These are phyloP conservation scores for Crotalus helleri DNA, from an alignment of 2,113 vertebrate genomes.

Conservation along the genomic window DNA sequence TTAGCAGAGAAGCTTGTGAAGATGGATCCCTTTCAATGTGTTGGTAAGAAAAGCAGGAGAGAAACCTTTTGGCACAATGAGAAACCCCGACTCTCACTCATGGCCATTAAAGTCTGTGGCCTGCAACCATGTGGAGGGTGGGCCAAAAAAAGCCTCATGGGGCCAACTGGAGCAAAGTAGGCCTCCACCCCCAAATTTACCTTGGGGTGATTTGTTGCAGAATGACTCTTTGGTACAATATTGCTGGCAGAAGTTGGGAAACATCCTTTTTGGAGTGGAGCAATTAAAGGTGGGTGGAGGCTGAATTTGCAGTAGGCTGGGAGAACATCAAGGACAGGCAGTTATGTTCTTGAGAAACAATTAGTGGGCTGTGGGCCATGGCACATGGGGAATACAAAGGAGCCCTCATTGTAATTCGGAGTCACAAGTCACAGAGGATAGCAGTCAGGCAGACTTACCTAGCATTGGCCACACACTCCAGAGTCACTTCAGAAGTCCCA, in stretches of 20 bases:
- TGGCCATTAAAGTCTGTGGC: not conserved
- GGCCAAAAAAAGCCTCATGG: not conserved
- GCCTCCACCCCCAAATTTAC: not conserved
- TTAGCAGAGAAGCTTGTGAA: accelerated
- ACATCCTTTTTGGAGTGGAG: not conserved
- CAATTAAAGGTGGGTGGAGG: not conserved
- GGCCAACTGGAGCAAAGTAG: not conserved
- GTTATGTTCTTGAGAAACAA: not conserved
- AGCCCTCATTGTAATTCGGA: not conserved
- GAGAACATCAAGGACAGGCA: not conserved
- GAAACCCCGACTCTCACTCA: not conserved
- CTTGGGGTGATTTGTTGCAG: not conserved
- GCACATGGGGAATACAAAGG: not conserved
- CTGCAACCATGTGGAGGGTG: not conserved
- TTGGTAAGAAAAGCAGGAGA: not conserved
- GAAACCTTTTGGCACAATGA: not conserved
- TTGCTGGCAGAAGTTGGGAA: not conserved
- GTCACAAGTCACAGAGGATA: accelerated
- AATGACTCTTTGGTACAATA: not conserved
- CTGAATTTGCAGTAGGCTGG: not conserved
- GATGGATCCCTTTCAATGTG: not conserved
- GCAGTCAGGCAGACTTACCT: conserved; percentile 68
- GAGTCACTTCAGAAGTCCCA: conserved; percentile 89
- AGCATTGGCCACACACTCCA: conserved; percentile 97
- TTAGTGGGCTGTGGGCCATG: not conserved